A percentile compares a stretch with the other conserved stretches of the same genome.
Conservation (phyloP, 2,113 vertebrate species). For the Saccopteryx leptura region DNA sequence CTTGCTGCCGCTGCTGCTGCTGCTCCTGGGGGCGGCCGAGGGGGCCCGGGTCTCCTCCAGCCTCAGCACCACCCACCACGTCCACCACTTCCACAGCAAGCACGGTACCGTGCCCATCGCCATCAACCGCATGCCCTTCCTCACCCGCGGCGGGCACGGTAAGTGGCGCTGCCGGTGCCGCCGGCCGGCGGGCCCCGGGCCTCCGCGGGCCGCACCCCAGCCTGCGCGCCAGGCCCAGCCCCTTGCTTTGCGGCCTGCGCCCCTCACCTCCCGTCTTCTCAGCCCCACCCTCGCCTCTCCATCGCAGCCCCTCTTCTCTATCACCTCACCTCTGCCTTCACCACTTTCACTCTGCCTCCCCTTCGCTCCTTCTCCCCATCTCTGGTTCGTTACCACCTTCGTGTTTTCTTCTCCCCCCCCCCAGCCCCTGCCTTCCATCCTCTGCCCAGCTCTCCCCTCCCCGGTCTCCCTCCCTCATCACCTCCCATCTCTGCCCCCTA, state of each 20-base stretch:
- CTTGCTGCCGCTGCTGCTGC: slow-evolving; percentile 72
- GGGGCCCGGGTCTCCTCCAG: slow-evolving; percentile 96
- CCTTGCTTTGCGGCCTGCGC: background rate
- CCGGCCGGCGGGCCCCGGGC: background rate
- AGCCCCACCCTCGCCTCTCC: slow-evolving; percentile 67
- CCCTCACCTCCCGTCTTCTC: background rate
- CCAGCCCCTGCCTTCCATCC: background rate
- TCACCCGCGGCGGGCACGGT: slow-evolving; percentile 96
- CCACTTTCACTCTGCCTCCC: background rate
- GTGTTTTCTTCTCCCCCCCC: no score
- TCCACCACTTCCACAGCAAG: slow-evolving; percentile 98
- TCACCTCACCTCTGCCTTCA: background rate
- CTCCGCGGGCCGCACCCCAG: slow-evolving; percentile 52
- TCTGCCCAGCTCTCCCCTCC: background rate
- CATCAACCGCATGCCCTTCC: slow-evolving; percentile 97
- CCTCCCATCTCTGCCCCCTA: background rate
- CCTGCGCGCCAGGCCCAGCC: background rate
- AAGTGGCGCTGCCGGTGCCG: slow-evolving; percentile 85
- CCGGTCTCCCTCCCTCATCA: background rate
- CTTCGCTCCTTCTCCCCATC: background rate
- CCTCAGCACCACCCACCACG: slow-evolving; percentile 97
- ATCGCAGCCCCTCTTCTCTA: background rate
- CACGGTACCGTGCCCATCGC: slow-evolving; percentile 96
- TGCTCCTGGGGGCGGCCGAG: slow-evolving; percentile 84
- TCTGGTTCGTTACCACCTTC: background rate